Evolutionary conservation across 2,888 invertebrate genomes (phyloP).

Genomic region (Drosophila lutescens): DNA sequence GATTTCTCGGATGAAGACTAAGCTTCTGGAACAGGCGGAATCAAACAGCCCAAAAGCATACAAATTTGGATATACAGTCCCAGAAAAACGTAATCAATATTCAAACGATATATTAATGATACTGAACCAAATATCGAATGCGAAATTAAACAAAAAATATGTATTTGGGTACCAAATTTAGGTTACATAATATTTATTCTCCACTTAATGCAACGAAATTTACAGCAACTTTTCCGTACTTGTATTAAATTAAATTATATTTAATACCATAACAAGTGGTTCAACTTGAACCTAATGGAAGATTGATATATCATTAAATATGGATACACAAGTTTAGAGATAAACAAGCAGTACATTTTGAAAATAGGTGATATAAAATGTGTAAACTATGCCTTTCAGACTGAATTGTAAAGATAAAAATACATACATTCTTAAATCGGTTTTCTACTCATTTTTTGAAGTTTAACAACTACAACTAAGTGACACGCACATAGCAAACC

Average conservation of each 20-base stretch:
- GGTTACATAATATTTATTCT: conserved; percentile 72
- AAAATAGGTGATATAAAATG: conserved; percentile 78
- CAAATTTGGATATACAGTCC: conserved; percentile 60
- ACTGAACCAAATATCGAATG: conserved; percentile 74
- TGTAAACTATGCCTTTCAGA: conserved; percentile 80
- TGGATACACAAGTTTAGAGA: conserved; percentile 62
- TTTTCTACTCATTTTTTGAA: conserved; percentile 74
- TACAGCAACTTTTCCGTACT: conserved; percentile 68
- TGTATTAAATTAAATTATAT: conserved; percentile 60
- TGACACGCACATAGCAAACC: conserved; percentile 65
- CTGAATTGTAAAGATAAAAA: conserved; percentile 78
- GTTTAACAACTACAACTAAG: conserved; percentile 65
- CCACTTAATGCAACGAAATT: conserved; percentile 77
- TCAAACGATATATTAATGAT: conserved; percentile 65
- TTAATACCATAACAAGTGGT: conserved; percentile 56
- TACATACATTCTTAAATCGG: conserved; percentile 75
- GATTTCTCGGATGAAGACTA: conserved; percentile 86
- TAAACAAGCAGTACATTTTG: conserved; percentile 65
- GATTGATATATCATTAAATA: conserved; percentile 63
- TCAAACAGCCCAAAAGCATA: conserved; percentile 38
- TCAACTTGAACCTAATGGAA: conserved; percentile 56
- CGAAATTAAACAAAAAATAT: conserved; percentile 70
- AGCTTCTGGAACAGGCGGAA: conserved; percentile 31
- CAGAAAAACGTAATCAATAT: conserved; percentile 56
- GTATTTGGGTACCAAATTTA: conserved; percentile 76